Conservation (phyloP, 2,888 invertebrate species). For the Holacanthella duospinosa region DNA sequence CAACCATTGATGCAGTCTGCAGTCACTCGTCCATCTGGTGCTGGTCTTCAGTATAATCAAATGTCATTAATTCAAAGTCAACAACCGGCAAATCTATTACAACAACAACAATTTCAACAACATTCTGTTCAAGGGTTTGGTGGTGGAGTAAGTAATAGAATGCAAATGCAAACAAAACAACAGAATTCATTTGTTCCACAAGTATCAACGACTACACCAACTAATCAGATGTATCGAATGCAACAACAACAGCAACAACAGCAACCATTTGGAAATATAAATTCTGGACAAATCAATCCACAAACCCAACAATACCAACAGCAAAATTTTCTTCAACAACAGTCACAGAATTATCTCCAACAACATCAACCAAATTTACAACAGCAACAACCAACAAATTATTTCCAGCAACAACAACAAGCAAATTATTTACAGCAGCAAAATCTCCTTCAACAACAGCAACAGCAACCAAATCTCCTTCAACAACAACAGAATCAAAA, state of each 20-base stretch:
- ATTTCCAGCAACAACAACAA: not conserved
- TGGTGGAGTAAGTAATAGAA: not conserved
- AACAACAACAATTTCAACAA: not conserved
- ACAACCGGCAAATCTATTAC: not conserved
- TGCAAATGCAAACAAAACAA: too few species aligned
- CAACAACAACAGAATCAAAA: not conserved
- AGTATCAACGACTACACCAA: too few species aligned
- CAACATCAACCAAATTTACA: conserved; percentile 5
- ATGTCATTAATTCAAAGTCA: too few species aligned
- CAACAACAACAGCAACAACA: conserved; percentile 10
- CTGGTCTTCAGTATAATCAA: too few species aligned
- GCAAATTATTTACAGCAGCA: not conserved
- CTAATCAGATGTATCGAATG: conserved; percentile 7
- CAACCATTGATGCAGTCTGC: not conserved
- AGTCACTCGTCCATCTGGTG: too few species aligned
- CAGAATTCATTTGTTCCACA: too few species aligned
- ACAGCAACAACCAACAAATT: not conserved
- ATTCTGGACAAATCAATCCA: not conserved
- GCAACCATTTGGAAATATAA: conserved; percentile 5
- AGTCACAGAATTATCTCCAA: not conserved
- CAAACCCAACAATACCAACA: not conserved
- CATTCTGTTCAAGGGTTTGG: not conserved
- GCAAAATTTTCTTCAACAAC: not conserved
- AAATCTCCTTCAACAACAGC: conserved; percentile 5
- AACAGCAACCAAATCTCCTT: not conserved